phyloP scores from a whole-genome alignment of 2,888 invertebrate genomes.

The Hirtodrosophila duncani region DNA sequence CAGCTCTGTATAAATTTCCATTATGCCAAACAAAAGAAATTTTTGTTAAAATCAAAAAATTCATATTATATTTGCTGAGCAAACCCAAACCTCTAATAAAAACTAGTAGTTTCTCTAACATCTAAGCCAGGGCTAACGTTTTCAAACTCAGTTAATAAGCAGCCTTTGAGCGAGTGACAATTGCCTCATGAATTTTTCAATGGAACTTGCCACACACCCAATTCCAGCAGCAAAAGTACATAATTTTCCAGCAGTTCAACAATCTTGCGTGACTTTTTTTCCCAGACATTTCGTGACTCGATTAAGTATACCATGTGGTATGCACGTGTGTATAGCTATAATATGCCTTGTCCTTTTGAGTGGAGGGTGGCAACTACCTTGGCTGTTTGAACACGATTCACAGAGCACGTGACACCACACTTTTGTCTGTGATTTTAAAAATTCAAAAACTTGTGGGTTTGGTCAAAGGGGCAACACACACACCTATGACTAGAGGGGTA shows the following conservation, averaged over 20 bases:
- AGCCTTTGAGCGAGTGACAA: conserved; percentile 37
- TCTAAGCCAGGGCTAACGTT: no score
- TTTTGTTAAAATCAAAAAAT: no score
- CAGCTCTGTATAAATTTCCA: no score
- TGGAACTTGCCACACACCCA: conserved; percentile 20
- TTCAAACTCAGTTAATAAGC: no score
- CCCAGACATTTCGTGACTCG: conserved; percentile 56
- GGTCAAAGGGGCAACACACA: no score
- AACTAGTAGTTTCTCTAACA: no score
- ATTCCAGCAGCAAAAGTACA: conserved; percentile 28
- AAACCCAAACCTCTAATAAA: no score
- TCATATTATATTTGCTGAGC: no score
- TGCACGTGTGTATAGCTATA: no score
- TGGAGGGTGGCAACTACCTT: neutral
- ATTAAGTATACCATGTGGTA: conserved; percentile 32
- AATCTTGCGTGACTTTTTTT: conserved; percentile 63
- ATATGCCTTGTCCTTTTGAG: conserved; percentile 32
- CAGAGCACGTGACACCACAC: conserved; percentile 34
- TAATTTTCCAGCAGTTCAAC: conserved; percentile 60
- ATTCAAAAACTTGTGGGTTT: conserved; percentile 26
- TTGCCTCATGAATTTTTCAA: conserved; percentile 62
- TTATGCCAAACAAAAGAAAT: no score
- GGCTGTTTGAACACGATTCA: neutral
- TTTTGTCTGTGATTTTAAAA: conserved; percentile 46
- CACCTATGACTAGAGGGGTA: no score